These are phyloP conservation scores for Tupiocoris notatus DNA, from an alignment of 2,888 invertebrate species.

Conservation along the genomic window DNA sequence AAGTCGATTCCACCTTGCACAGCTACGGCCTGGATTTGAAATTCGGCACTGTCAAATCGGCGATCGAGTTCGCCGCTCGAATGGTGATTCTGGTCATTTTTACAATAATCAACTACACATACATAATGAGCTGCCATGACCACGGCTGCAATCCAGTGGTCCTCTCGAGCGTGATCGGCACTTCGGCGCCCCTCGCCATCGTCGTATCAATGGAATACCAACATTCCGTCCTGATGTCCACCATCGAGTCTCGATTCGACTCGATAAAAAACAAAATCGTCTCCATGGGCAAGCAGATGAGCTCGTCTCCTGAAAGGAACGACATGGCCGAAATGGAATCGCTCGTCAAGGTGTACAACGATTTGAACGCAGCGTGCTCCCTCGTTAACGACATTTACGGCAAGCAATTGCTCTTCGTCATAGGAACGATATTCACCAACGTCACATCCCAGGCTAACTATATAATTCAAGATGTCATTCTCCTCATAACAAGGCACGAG, in stretches of 20 bases:
- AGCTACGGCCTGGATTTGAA: constrained; percentile 1
- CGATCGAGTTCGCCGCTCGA: not conserved
- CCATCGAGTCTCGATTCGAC: constrained; percentile 8
- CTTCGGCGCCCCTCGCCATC: not conserved
- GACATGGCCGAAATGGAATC: constrained; percentile 28
- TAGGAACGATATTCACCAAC: constrained; percentile 33
- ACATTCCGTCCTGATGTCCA: constrained; percentile 1
- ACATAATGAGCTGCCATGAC: not conserved
- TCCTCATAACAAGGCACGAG: not conserved
- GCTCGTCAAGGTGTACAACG: constrained; percentile 35
- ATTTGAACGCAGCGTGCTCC: constrained; percentile 14
- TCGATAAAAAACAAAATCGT: constrained; percentile 4
- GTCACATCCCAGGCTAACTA: constrained; percentile 38
- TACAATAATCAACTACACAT: not conserved
- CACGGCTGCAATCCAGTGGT: not conserved
- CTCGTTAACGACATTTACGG: constrained; percentile 39
- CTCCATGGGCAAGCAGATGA: not conserved
- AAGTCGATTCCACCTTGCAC: constrained; percentile 1
- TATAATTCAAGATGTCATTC: constrained; percentile 30
- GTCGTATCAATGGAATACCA: constrained; percentile 30
- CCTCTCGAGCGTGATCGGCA: constrained; percentile 1
- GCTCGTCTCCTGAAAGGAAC: not conserved
- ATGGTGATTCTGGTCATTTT: not conserved
- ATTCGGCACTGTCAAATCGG: not conserved
- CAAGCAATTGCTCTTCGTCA: constrained; percentile 34